Conservation (phyloP, 2,888 invertebrate species). For the Pyrocoelia pectoralis region DNA sequence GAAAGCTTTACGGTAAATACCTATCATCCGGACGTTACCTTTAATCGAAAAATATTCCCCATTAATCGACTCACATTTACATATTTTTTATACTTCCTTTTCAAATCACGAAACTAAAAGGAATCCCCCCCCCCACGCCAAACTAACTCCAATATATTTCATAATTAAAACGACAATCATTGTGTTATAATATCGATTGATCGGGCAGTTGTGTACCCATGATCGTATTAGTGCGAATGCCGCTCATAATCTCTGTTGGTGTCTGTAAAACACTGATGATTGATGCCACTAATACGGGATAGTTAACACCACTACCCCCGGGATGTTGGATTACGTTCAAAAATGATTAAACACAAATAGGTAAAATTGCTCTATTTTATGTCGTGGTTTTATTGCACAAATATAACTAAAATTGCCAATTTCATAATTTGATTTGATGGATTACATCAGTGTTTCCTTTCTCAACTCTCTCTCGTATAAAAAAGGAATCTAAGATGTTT, state of each 20-base stretch:
- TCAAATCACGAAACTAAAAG: no score
- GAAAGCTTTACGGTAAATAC: conserved; percentile 34
- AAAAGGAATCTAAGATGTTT: no score
- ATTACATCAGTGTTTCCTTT: no score
- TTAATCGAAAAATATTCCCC: not conserved
- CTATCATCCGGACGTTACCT: conserved; percentile 31
- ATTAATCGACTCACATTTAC: not conserved
- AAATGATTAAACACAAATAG: conserved; percentile 37
- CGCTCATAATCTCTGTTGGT: conserved; percentile 50
- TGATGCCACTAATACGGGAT: conserved; percentile 49
- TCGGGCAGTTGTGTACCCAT: conserved; percentile 49
- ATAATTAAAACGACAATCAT: conserved; percentile 58
- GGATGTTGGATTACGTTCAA: conserved; percentile 41
- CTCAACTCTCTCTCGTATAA: no score
- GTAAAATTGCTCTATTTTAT: not conserved
- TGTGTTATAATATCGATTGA: conserved; percentile 58
- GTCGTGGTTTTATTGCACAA: no score
- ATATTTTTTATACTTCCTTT: not conserved
- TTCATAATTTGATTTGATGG: no score
- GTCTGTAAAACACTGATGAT: conserved; percentile 54
- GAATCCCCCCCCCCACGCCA: conserved; percentile 39
- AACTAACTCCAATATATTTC: conserved; percentile 58
- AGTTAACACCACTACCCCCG: conserved; percentile 44
- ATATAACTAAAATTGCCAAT: no score
- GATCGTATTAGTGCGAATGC: conserved; percentile 53